A percentile compares a stretch with the other conserved stretches of the same genome.
These are phyloP conservation scores for Pocillopora meandrina DNA, from an alignment of 92 coral and sea anemone genomes.

Conservation along the genomic window DNA sequence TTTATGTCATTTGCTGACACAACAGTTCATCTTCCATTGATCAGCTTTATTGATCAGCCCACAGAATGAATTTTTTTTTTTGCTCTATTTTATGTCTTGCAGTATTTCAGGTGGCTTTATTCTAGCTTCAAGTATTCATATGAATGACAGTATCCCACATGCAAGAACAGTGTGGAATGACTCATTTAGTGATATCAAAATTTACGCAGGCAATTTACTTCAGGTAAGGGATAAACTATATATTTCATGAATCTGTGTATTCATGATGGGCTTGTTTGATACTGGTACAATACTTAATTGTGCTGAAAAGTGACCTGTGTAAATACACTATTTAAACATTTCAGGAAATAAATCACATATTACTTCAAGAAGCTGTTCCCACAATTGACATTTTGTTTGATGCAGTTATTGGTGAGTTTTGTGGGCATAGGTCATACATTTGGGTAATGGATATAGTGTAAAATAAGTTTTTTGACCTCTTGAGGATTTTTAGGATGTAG, in stretches of 20 bases:
- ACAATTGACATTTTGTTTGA: conserved; percentile 10
- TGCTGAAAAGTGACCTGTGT: too few species aligned
- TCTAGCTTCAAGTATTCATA: conserved; percentile 60
- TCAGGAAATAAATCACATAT: conserved; percentile 57
- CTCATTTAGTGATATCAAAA: conserved; percentile 66
- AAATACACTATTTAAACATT: neutral
- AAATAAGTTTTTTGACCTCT: too few species aligned
- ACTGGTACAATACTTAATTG: too few species aligned
- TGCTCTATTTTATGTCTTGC: neutral
- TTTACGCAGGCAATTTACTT: conserved; percentile 63
- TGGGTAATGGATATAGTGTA: too few species aligned
- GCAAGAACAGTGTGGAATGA: conserved; percentile 50
- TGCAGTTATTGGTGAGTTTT: conserved; percentile 52
- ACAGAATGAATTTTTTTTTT: neutral
- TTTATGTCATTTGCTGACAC: too few species aligned
- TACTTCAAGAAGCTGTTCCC: conserved; percentile 43
- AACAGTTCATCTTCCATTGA: too few species aligned
- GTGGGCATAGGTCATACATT: neutral
- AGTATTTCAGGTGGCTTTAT: conserved; percentile 68
- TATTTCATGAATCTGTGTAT: neutral
- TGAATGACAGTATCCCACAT: conserved; percentile 62
- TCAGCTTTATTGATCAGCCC: neutral
- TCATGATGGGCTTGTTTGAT: neutral
- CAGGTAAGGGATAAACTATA: conserved; percentile 38
- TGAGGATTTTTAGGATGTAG: too few species aligned